Percentiles rank a stretch among this genome's conserved stretches.
Conservation (phyloP, 2,888 invertebrate genomes). For the Scrobipalpa atriplicella region DNA sequence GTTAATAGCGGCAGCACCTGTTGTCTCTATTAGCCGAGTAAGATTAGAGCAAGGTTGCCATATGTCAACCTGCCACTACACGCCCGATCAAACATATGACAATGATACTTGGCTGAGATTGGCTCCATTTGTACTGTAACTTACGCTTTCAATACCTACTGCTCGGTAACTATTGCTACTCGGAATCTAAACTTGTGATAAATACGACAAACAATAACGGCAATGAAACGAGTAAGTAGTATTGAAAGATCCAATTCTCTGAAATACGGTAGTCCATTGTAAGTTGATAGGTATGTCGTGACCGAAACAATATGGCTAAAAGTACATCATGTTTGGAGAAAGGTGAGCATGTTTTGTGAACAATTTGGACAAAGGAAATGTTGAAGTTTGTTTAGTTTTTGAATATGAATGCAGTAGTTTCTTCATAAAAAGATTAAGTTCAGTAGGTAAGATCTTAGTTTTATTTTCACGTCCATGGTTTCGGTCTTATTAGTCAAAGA, state of each 20-base stretch:
- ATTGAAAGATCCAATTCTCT: not conserved
- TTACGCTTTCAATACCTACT: no score
- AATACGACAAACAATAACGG: not conserved
- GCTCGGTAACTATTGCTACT: not conserved
- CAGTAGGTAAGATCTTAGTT: no score
- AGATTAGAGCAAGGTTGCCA: slow-evolving; percentile 27
- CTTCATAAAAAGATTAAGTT: no score
- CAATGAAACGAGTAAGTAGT: not conserved
- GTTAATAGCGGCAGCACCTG: not conserved
- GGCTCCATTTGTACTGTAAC: not conserved
- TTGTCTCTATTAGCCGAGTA: slow-evolving; percentile 6
- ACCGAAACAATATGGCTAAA: not conserved
- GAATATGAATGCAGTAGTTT: no score
- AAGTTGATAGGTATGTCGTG: slow-evolving; percentile 4
- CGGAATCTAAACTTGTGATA: not conserved
- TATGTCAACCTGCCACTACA: slow-evolving; percentile 18
- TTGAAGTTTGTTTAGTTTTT: not conserved
- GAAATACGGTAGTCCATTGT: not conserved
- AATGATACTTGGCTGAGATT: slow-evolving; percentile 5
- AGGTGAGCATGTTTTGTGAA: not conserved
- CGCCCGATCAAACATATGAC: slow-evolving; percentile 4
- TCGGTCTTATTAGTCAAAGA: no score
- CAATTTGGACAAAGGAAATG: not conserved
- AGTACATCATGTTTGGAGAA: not conserved
- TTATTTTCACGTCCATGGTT: no score